Evolutionary conservation across 2,888 invertebrate species (phyloP).

Genomic region (Dynastes maya): DNA sequence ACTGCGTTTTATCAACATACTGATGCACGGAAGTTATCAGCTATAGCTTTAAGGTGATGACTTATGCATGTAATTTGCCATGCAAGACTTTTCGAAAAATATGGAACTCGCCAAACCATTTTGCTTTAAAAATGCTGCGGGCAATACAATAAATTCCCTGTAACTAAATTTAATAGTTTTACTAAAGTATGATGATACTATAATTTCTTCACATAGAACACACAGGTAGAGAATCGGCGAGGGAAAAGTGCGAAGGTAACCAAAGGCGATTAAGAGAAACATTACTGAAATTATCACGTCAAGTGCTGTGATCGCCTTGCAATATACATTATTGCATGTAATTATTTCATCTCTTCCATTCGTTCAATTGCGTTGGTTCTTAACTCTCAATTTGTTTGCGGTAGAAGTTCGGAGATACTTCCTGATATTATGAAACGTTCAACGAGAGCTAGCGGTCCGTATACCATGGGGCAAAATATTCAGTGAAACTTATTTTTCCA

Average conservation of each 20-base stretch:
- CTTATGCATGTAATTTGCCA: too few relatives aligned
- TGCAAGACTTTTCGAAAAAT: too few relatives aligned
- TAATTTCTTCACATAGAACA: slow-evolving; percentile 17
- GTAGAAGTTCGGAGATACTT: slow-evolving; percentile 14
- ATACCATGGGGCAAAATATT: slow-evolving; percentile 39
- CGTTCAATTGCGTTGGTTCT: neutral
- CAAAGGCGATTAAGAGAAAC: slow-evolving; percentile 21
- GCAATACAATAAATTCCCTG: neutral
- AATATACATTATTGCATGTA: slow-evolving; percentile 36
- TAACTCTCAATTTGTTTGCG: neutral
- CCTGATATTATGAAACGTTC: slow-evolving; percentile 31
- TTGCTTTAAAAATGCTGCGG: too few relatives aligned
- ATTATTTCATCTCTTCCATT: slow-evolving; percentile 30
- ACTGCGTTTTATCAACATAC: too few relatives aligned
- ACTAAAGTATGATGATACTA: slow-evolving; percentile 15
- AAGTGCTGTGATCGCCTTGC: slow-evolving; percentile 13
- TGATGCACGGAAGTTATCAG: too few relatives aligned
- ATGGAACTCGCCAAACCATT: too few relatives aligned
- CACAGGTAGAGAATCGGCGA: slow-evolving; percentile 18
- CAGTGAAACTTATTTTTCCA: slow-evolving; percentile 22
- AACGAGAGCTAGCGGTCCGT: slow-evolving; percentile 29
- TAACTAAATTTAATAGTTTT: slow-evolving; percentile 17
- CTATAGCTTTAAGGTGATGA: too few relatives aligned
- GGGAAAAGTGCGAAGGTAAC: slow-evolving; percentile 15
- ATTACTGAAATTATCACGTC: slow-evolving; percentile 36